Percentiles rank a stretch among this genome's conserved stretches.
phyloP scores from a whole-genome alignment of 2,797 vertebrate species.

The Pterois miles region DNA sequence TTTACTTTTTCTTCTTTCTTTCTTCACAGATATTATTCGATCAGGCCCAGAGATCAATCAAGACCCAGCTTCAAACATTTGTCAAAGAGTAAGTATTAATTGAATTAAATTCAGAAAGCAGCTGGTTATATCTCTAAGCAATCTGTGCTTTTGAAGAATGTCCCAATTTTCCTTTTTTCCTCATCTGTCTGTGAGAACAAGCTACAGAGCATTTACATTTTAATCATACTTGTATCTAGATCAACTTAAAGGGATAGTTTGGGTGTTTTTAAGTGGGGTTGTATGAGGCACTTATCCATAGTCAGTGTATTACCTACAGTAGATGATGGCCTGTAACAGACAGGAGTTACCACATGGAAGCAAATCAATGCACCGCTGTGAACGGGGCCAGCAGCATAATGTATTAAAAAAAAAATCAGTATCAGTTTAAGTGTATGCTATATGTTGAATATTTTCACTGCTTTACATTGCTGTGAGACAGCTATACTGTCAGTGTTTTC shows the following conservation, averaged over 20 bases:
- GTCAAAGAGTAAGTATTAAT: slow-evolving; percentile 94
- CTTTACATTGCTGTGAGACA: too few relatives aligned
- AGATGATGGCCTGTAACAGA: too few relatives aligned
- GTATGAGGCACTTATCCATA: too few relatives aligned
- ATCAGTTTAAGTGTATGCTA: too few relatives aligned
- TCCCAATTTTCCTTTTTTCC: not conserved
- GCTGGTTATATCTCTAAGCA: not conserved
- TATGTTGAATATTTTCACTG: too few relatives aligned
- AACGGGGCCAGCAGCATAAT: too few relatives aligned
- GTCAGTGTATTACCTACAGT: too few relatives aligned
- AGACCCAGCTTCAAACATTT: slow-evolving; percentile 96
- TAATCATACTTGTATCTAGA: not conserved
- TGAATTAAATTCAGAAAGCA: not conserved
- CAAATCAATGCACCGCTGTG: too few relatives aligned
- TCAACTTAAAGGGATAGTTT: not conserved
- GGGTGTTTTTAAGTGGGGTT: too few relatives aligned
- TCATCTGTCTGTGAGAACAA: not conserved
- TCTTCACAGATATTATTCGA: slow-evolving; percentile 94
- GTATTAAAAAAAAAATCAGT: too few relatives aligned
- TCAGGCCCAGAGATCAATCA: slow-evolving; percentile 97
- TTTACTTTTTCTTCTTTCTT: slow-evolving; percentile 4
- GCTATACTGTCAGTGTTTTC: too few relatives aligned
- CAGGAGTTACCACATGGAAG: too few relatives aligned
- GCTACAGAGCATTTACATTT: not conserved
- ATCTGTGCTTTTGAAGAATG: slow-evolving; percentile 1